These are phyloP conservation scores for Bibio marci DNA, from an alignment of 2,888 invertebrate genomes.

Conservation along the genomic window DNA sequence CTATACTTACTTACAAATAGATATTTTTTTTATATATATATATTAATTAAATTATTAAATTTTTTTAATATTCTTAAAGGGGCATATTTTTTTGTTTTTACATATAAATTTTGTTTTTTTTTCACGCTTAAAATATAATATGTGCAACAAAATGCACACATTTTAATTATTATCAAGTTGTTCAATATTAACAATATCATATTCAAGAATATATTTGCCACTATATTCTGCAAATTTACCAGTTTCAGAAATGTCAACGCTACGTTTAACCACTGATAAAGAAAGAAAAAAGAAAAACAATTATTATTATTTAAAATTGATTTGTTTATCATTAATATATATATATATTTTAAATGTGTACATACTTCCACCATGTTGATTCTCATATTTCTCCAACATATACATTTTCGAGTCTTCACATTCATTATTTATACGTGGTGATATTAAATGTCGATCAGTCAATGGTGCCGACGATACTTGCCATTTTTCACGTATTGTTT, in stretches of 20 bases:
- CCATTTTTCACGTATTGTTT: slow-evolving; percentile 58
- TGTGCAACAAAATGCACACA: too few species aligned
- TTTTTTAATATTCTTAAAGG: too few species aligned
- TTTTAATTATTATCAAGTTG: slow-evolving; percentile 38
- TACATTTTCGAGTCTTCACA: slow-evolving; percentile 57
- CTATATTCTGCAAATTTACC: slow-evolving; percentile 59
- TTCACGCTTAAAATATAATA: too few species aligned
- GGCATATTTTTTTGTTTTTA: too few species aligned
- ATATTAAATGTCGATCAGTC: slow-evolving; percentile 41
- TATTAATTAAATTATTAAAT: too few species aligned
- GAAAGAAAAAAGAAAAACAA: slow-evolving; percentile 7
- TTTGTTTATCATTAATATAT: not conserved
- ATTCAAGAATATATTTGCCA: slow-evolving; percentile 53
- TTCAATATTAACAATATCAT: slow-evolving; percentile 52
- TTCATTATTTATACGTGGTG: slow-evolving; percentile 50
- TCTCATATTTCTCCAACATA: slow-evolving; percentile 50
- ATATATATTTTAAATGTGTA: too few species aligned
- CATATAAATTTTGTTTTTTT: too few species aligned
- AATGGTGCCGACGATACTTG: slow-evolving; percentile 55
- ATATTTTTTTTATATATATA: too few species aligned
- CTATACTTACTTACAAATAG: too few species aligned
- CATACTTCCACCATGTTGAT: slow-evolving; percentile 42
- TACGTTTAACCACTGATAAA: slow-evolving; percentile 44
- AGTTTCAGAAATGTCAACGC: slow-evolving; percentile 28
- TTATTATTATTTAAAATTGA: slow-evolving; percentile 3